Evolutionary conservation across 2,888 invertebrate genomes (phyloP).

Genomic region (Yponomeuta malinellus): DNA sequence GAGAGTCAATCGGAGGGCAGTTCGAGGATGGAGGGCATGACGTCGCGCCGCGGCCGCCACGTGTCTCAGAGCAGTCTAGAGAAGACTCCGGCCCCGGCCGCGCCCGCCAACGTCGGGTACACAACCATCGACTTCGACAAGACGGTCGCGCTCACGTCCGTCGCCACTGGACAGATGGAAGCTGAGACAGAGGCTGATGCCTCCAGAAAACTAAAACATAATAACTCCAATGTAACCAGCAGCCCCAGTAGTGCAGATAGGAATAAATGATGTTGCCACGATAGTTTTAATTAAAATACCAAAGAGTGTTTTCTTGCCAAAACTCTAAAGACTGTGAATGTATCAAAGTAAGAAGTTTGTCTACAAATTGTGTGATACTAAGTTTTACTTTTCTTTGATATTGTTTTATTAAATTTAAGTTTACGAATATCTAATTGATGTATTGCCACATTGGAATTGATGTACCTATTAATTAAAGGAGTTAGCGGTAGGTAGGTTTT

Average conservation of each 20-base stretch:
- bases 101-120: constrained; percentile 78
- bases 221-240: constrained; percentile 78
- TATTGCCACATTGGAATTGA: constrained; percentile 6
- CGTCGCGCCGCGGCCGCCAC: constrained; percentile 48
- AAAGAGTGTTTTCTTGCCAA: constrained; percentile 12
- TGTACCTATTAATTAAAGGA: background rate
- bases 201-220: constrained; percentile 85
- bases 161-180: constrained; percentile 72
- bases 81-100: constrained; percentile 31
- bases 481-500: background rate
- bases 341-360: background rate
- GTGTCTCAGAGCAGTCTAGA: constrained; percentile 56
- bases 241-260: constrained; percentile 43
- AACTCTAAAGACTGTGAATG: background rate
- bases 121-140: constrained; percentile 96
- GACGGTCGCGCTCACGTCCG: constrained; percentile 91
- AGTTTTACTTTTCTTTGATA: constrained; percentile 20
- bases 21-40: constrained; percentile 48
- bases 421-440: background rate
- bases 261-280: constrained; percentile 1
- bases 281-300: constrained; percentile 9
- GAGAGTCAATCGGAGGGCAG: constrained; percentile 49
- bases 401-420: background rate
- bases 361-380: background rate
- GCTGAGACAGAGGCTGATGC: constrained; percentile 82